phyloP scores from a whole-genome alignment of 2,888 invertebrate species.

The Aphidoletes aphidimyza region DNA sequence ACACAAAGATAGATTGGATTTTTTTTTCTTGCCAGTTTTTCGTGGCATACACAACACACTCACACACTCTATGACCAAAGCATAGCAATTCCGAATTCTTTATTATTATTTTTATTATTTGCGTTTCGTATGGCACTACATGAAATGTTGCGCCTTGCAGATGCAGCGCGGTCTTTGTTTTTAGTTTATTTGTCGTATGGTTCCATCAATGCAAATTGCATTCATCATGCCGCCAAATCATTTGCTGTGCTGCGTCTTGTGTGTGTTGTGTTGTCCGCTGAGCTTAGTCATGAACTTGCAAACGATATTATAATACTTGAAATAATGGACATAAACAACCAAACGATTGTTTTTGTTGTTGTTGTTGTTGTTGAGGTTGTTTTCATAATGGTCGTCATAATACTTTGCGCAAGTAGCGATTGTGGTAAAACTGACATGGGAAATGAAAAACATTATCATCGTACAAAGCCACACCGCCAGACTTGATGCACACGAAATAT shows the following conservation, averaged over 20 bases:
- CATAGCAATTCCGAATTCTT: constrained; percentile 29
- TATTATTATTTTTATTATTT: constrained; percentile 1
- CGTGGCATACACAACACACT: background rate
- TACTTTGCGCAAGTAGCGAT: background rate
- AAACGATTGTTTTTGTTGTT: no score
- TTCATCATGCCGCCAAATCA: background rate
- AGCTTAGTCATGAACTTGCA: background rate
- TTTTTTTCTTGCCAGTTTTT: background rate
- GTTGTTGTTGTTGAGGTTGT: no score
- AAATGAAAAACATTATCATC: background rate
- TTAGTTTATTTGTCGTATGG: background rate
- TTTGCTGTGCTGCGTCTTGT: background rate
- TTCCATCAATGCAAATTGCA: background rate
- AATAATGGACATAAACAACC: background rate
- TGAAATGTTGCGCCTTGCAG: no score
- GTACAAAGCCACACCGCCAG: no score
- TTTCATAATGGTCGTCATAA: background rate
- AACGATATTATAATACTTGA: background rate
- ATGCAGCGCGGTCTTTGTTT: background rate
- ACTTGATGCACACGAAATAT: background rate
- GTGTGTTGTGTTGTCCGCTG: background rate
- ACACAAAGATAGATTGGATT: background rate
- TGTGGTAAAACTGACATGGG: background rate
- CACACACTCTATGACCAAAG: constrained; percentile 6
- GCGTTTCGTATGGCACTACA: background rate